Base-by-base conservation (phyloP, 2,797 vertebrate genomes). In the Enteromius paludinosus region DNA sequence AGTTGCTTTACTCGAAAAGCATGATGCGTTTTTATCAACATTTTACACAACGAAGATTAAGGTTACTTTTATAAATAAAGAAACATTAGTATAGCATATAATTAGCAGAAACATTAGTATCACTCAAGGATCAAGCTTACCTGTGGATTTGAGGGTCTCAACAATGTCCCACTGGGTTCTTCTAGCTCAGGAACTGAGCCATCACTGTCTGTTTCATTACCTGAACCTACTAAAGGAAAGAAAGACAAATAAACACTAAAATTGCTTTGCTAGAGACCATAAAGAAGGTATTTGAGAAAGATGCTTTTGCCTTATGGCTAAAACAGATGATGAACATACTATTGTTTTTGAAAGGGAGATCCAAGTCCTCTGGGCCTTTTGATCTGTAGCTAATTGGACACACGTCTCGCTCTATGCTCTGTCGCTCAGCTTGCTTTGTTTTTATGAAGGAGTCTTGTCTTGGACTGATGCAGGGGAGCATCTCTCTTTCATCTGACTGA, bases 171-270 rank as follows among this genome's bases (percentile, higher is more conserved):
- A 45, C 95, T 97, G 0, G 95, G 93, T 65, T 97, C 97, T 86
- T 97, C 98, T 41, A 96, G 91, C 83, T 98, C 98, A 0, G 96
- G 96, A 68, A 96, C 93, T 0, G 97, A 98, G 7, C 95, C 97
- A 15, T 97, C 97, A 79, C 97, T 98, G 81, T 99, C 97, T 0
- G 97, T 97, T 81, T 96, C 97, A 41, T 96, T 97, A 61, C 95
- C 96, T 0, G 97, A 97, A 56, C 95, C 96, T 87, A 92, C 85
- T 87, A 90, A 85, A 18, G 49, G 9, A 74, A 2, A 73, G 5
- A 81, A n/a, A 23, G 28, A 30, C 9, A 75, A 25, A 79, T 64
- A 35, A 71, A 52, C 15, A 35, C 12, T 38, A 30, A 71, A 45
- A 33, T 2, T 18, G 4, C 5, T 72, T 80, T 70, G 18, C 35